phyloP scores from a whole-genome alignment of 2,113 vertebrate species.

The Etheostoma cragini region DNA sequence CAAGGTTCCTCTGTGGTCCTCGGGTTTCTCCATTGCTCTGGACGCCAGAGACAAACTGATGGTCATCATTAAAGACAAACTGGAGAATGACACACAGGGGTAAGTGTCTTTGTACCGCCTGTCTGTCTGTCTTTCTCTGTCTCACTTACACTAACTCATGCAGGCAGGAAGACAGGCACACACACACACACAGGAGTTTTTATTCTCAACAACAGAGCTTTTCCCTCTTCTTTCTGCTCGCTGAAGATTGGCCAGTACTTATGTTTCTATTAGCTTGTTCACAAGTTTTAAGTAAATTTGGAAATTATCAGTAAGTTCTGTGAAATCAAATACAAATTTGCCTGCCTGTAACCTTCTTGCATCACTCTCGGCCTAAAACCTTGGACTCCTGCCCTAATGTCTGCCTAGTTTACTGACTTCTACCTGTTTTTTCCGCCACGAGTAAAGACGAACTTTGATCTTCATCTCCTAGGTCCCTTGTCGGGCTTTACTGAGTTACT shows the following conservation, averaged over 20 bases:
- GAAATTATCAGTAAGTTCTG: background rate
- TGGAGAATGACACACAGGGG: slow-evolving; percentile 74
- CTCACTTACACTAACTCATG: background rate
- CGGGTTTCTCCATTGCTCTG: slow-evolving; percentile 72
- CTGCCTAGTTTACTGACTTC: background rate
- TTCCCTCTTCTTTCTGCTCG: background rate
- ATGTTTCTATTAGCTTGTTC: background rate
- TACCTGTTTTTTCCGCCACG: background rate
- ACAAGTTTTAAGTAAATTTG: background rate
- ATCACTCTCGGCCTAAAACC: background rate
- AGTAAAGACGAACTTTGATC: background rate
- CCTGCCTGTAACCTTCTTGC: background rate
- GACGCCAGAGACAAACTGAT: slow-evolving; percentile 78
- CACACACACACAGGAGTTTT: background rate
- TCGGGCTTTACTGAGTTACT: background rate
- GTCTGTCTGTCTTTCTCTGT: background rate
- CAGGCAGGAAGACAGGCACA: background rate
- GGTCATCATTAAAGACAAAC: slow-evolving; percentile 77
- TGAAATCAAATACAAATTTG: background rate
- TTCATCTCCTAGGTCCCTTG: background rate
- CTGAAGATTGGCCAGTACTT: background rate
- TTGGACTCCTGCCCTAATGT: background rate
- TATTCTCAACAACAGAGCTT: background rate
- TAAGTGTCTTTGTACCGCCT: slow-evolving; percentile 28
- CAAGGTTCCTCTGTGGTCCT: slow-evolving; percentile 80